phyloP scores from a whole-genome alignment of 2,113 vertebrate genomes.

The Catagonus wagneri region DNA sequence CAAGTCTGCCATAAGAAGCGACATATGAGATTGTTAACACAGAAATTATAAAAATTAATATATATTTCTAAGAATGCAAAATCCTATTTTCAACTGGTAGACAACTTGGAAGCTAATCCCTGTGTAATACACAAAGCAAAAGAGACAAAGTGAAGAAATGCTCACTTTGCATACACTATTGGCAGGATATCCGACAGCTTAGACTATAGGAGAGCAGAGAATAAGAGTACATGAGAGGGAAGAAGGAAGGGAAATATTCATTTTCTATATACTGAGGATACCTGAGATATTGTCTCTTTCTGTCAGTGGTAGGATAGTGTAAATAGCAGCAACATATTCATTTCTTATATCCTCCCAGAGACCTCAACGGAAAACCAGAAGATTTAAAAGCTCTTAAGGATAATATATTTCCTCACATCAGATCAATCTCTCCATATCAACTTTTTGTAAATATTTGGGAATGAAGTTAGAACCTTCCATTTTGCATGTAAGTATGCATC shows the following conservation, averaged over 20 bases:
- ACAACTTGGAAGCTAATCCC: neutral
- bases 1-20: neutral
- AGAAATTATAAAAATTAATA: slow-evolving; percentile 28
- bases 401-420: neutral
- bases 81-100: neutral
- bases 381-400: neutral
- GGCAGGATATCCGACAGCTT: neutral
- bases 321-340: neutral
- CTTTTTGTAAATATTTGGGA: neutral
- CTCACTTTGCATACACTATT: neutral
- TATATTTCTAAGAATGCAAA: neutral
- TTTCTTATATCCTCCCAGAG: neutral
- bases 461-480: neutral
- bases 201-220: neutral
- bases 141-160: neutral
- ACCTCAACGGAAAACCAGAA: neutral
- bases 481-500: neutral
- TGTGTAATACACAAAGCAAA: neutral
- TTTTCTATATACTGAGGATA: neutral
- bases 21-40: neutral
- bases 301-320: neutral
- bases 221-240: neutral
- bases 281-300: neutral
- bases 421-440: neutral
- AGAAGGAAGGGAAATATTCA: neutral